Conservation (phyloP, 2,888 invertebrate species). For the Apomyelois bistriatella region DNA sequence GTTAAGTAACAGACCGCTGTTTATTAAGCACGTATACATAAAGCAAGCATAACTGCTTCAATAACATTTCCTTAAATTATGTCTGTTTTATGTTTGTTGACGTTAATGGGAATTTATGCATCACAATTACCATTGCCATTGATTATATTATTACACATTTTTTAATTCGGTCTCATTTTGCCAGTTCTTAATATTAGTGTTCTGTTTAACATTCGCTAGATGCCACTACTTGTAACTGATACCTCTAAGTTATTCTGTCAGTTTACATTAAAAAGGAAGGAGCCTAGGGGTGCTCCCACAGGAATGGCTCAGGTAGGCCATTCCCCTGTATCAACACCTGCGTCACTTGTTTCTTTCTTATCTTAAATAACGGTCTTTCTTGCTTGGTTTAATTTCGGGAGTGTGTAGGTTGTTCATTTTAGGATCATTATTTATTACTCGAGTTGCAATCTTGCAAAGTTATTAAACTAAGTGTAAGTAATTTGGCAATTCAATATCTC, state of each 20-base stretch:
- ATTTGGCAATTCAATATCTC: too few relatives aligned
- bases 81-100: too few relatives aligned
- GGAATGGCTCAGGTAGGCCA: constrained; percentile 9
- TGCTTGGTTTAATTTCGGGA: neutral
- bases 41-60: neutral
- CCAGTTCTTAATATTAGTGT: too few relatives aligned
- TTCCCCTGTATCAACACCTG: constrained; percentile 1
- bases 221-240: constrained; percentile 25
- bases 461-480: too few relatives aligned
- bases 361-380: neutral
- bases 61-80: too few relatives aligned
- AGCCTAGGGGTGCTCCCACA: neutral
- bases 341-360: neutral
- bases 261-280: too few relatives aligned
- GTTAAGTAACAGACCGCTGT: neutral
- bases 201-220: constrained; percentile 22
- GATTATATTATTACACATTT: too few relatives aligned
- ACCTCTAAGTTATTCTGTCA: too few relatives aligned
- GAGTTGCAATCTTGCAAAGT: too few relatives aligned
- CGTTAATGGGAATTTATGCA: neutral
- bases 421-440: too few relatives aligned
- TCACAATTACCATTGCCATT: neutral
- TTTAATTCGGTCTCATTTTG: too few relatives aligned
- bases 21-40: neutral
- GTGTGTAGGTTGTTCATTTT: neutral